Evolutionary conservation across 2,113 vertebrate genomes (phyloP).

Genomic region (Gallinago paraguaiae): DNA sequence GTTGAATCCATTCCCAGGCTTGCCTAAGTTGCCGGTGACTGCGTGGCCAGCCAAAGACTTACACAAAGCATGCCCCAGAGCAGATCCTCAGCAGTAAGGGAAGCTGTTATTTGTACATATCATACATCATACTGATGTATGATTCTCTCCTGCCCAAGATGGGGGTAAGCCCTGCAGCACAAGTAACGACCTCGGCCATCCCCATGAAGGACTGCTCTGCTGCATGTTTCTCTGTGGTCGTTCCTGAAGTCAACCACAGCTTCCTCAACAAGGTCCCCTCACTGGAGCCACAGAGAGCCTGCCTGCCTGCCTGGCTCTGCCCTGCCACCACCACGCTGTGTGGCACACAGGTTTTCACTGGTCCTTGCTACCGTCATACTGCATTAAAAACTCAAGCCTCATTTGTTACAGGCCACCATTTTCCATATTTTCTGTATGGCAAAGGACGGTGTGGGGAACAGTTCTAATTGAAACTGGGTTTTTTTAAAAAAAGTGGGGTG

Average conservation of each 20-base stretch:
- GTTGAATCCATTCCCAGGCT: background rate
- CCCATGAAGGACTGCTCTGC: background rate
- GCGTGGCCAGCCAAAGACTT: background rate
- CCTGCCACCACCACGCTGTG: rapidly evolving
- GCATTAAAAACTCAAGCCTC: background rate
- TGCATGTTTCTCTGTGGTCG: background rate
- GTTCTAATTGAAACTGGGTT: background rate
- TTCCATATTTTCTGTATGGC: background rate
- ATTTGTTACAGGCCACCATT: background rate
- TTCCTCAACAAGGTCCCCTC: background rate
- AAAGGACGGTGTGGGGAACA: background rate
- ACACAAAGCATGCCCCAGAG: background rate
- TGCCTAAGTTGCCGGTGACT: background rate
- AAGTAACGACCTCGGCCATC: background rate
- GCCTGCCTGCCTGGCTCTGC: background rate
- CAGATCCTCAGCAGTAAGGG: background rate
- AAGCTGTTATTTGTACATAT: background rate
- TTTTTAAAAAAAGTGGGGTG: background rate
- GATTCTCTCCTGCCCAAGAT: background rate
- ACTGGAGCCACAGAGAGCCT: rapidly evolving
- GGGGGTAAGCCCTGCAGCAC: background rate
- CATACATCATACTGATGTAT: background rate
- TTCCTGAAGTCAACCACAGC: background rate
- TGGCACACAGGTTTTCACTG: background rate
- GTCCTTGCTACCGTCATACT: background rate